These are phyloP conservation scores for Caenorhabditis brenneri DNA, from an alignment of 1,140 invertebrate genomes.

Conservation along the genomic window DNA sequence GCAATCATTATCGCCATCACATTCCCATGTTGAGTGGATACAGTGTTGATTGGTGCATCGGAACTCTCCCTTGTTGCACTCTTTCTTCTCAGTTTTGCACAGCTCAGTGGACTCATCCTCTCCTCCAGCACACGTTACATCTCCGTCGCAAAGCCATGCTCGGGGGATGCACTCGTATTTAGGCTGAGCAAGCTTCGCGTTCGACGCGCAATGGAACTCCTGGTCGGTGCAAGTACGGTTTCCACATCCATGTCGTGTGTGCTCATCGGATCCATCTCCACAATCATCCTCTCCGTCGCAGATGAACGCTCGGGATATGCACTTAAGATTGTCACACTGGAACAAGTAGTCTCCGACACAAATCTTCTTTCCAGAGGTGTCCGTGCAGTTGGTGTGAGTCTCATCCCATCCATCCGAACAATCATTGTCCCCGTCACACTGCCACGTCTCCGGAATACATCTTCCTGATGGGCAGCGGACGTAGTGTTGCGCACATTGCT, in stretches of 20 bases:
- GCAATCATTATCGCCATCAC: constrained; percentile 85
- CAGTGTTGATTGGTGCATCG: constrained; percentile 67
- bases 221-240: constrained; percentile 73
- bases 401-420: constrained; percentile 69
- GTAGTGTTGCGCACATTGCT: constrained; percentile 66
- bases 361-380: constrained; percentile 62
- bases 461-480: constrained; percentile 69
- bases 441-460: constrained; percentile 71
- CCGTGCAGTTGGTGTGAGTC: constrained; percentile 70
- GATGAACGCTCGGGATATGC: constrained; percentile 93
- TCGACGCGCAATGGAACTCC: constrained; percentile 76
- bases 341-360: constrained; percentile 70
- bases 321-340: constrained; percentile 94
- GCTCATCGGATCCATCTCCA: constrained; percentile 74
- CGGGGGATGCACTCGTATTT: constrained; percentile 77
- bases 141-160: constrained; percentile 80
- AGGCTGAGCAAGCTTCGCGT: constrained; percentile 73
- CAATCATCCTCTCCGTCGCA: constrained; percentile 96
- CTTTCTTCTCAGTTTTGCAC: constrained; percentile 67
- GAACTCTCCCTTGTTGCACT: constrained; percentile 71
- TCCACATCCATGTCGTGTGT: constrained; percentile 75
- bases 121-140: constrained; percentile 72
- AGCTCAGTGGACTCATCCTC: constrained; percentile 71
- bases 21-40: constrained; percentile 67
- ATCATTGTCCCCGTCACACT: constrained; percentile 71